These are phyloP conservation scores for Vollenhovia emeryi DNA, from an alignment of 1,140 invertebrate species.

Conservation along the genomic window DNA sequence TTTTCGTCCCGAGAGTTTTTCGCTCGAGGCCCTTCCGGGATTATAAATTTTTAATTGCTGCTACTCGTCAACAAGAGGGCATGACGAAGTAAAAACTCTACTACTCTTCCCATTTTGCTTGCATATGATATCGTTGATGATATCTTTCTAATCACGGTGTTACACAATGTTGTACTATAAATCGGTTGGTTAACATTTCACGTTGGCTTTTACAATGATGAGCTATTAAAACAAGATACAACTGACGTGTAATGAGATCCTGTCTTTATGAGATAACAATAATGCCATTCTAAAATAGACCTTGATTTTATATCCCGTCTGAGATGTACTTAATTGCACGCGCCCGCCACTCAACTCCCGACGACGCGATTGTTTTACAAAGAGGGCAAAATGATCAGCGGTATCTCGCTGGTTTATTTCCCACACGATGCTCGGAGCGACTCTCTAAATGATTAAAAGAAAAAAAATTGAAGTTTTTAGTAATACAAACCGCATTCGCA, in stretches of 20 bases:
- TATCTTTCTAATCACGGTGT: no score
- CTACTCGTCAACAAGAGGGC: neutral
- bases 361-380: constrained; percentile 26
- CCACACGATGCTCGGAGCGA: neutral
- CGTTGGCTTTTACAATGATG: neutral
- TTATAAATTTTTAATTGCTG: neutral
- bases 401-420: constrained; percentile 20
- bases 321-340: constrained; percentile 20
- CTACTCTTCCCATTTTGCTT: neutral
- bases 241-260: neutral
- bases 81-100: neutral
- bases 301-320: constrained; percentile 28
- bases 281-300: constrained; percentile 17
- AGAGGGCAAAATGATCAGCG: neutral
- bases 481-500: neutral
- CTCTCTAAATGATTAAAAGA: neutral
- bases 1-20: neutral
- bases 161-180: neutral
- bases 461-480: constrained; percentile 8
- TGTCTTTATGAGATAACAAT: constrained; percentile 32
- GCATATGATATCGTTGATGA: neutral
- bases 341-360: constrained; percentile 14
- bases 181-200: neutral
- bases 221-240: neutral
- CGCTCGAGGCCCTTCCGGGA: neutral